Evolutionary conservation across 2,888 invertebrate species (phyloP).

Genomic region (Apamea monoglypha): DNA sequence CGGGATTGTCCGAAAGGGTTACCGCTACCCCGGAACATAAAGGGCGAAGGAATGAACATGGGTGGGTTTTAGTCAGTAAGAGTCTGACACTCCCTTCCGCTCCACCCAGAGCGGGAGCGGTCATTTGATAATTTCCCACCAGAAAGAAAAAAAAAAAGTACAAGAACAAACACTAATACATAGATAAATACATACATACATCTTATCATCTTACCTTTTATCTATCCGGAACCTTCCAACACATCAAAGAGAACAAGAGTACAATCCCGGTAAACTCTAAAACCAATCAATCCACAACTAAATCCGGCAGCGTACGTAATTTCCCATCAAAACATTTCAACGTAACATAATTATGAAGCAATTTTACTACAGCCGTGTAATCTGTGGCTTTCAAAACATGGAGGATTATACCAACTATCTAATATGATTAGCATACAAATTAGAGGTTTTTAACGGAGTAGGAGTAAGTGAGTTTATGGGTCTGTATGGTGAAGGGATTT

Average conservation of each 20-base stretch:
- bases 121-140: too few species aligned
- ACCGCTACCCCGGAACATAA: too few species aligned
- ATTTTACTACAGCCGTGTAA: slow-evolving; percentile 58
- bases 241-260: neutral
- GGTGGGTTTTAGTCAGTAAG: too few species aligned
- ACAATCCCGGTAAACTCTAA: slow-evolving; percentile 30
- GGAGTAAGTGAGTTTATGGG: slow-evolving; percentile 62
- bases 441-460: slow-evolving; percentile 71
- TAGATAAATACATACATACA: too few species aligned
- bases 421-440: slow-evolving; percentile 79
- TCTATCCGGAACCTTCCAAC: neutral
- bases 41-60: too few species aligned
- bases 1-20: too few species aligned
- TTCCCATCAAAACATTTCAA: slow-evolving; percentile 51
- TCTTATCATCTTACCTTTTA: too few species aligned
- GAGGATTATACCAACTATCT: slow-evolving; percentile 72
- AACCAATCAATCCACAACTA: slow-evolving; percentile 50
- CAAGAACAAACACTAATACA: too few species aligned
- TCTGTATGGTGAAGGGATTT: slow-evolving; percentile 58
- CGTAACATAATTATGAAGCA: slow-evolving; percentile 57
- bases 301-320: slow-evolving; percentile 41
- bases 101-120: too few species aligned
- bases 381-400: slow-evolving; percentile 57
- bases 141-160: too few species aligned
- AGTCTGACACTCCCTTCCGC: too few species aligned